phyloP scores from a whole-genome alignment of 2,797 vertebrate species.

The Myiotriccus ornatus region DNA sequence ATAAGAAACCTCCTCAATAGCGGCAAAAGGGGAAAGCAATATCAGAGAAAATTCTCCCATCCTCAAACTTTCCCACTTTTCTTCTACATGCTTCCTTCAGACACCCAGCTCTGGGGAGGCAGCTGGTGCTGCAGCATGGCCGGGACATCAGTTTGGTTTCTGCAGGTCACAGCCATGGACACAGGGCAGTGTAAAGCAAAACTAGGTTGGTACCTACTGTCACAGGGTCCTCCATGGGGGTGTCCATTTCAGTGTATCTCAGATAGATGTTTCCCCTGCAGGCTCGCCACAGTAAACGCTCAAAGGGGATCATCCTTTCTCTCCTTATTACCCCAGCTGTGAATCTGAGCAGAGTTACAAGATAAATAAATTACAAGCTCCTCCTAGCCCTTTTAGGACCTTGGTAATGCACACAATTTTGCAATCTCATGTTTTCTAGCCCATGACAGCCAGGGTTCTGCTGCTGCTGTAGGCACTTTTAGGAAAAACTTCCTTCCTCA shows the following conservation, averaged over 20 bases:
- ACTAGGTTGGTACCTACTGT: slow-evolving; percentile 65
- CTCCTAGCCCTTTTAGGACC: background rate
- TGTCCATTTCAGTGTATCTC: slow-evolving; percentile 79
- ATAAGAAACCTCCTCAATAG: background rate
- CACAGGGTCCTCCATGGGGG: slow-evolving; percentile 74
- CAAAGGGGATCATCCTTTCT: slow-evolving; percentile 80
- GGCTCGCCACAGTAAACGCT: slow-evolving; percentile 79
- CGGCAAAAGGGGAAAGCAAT: background rate
- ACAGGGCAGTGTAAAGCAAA: background rate
- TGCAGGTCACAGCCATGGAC: background rate
- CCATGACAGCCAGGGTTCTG: background rate
- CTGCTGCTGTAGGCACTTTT: background rate
- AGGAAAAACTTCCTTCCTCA: background rate
- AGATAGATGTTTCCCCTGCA: slow-evolving; percentile 82
- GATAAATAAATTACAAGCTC: background rate
- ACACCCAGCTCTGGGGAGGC: background rate
- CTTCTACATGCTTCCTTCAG: background rate
- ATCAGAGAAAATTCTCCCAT: background rate
- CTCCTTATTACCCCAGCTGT: slow-evolving; percentile 78
- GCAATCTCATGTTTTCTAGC: background rate
- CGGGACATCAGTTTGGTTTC: background rate
- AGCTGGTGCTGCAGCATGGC: background rate
- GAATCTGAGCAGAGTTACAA: slow-evolving; percentile 69
- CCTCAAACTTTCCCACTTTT: background rate
- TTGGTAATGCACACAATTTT: background rate